A percentile compares a stretch with the other conserved stretches of the same genome.
Evolutionary conservation across 92 coral and sea anemone species (phyloP).

Genomic region (Anthopleura xanthogrammica): DNA sequence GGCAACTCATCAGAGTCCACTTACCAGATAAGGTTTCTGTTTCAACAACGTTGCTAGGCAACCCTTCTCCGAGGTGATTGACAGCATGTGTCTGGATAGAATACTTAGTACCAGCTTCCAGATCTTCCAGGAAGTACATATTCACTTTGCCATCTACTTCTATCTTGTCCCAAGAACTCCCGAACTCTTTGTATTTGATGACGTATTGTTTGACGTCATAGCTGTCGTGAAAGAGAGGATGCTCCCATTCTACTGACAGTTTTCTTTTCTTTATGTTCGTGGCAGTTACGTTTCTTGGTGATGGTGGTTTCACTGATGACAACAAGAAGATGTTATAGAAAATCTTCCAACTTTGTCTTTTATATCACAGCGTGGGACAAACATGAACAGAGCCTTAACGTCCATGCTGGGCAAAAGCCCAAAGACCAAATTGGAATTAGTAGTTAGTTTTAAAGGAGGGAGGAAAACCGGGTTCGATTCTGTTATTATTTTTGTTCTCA

Average conservation of each 20-base stretch:
- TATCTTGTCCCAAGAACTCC: background rate
- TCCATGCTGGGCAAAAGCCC: too few relatives aligned
- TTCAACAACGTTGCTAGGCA: conserved; percentile 3
- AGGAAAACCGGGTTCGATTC: too few relatives aligned
- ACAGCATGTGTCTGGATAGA: background rate
- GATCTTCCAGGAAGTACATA: background rate
- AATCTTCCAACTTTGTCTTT: too few relatives aligned
- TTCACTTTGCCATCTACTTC: background rate
- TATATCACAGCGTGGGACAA: too few relatives aligned
- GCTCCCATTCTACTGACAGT: background rate
- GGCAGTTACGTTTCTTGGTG: conserved; percentile 11
- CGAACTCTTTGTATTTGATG: conserved; percentile 11
- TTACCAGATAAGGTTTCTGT: conserved; percentile 14
- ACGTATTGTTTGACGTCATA: conserved; percentile 2
- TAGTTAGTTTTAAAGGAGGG: too few relatives aligned
- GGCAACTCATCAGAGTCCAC: background rate
- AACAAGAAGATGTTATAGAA: background rate
- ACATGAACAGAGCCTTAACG: too few relatives aligned
- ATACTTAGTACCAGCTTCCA: conserved; percentile 18
- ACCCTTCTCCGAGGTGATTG: background rate
- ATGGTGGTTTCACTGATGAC: conserved; percentile 9
- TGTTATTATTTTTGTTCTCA: too few relatives aligned
- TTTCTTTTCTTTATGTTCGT: background rate
- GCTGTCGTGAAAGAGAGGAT: conserved; percentile 15
- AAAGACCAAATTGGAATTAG: too few relatives aligned